Evolutionary conservation across 2,113 vertebrate species (phyloP), one percentile per base, ranked within the genome.

Genomic region (Anser cygnoides): DNA sequence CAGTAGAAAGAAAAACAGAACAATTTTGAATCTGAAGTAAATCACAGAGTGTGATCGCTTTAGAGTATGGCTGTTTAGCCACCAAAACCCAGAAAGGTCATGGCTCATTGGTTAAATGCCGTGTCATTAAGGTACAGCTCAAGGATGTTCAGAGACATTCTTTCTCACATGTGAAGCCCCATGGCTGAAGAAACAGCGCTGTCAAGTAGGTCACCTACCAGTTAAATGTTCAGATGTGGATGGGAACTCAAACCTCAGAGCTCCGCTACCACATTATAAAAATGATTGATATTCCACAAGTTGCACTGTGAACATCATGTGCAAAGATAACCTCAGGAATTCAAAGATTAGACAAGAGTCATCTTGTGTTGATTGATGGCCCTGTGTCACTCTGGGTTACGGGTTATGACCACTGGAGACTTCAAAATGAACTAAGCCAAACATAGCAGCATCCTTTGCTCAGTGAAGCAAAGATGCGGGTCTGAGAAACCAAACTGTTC

Each of bases 341-440:
- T 84, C 81, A 95, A 89, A 90, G 83, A 81, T 68, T 50, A 93
- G 78, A 84, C 86, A 90, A 93, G 91, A 67, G 37, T 72, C 81
- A 84, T 93, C 44, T 93, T 72, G 20, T 68, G 68, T 91, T 98
- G 98, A 98, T 98, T 97, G 98, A 99, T 98, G 95, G 97, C 94
- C 97, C 96, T 96, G 81, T 98, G 98, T 98, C 98, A 98, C 95
- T 98, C 96, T 95, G 93, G 87, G 97, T 89, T 95, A 95, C 72
- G 93, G 97, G 97, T 97, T 98, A 95, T 95, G 96, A 96, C 97
- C 92, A 62, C 90, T 91, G 77, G 88, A 97, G 96, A 93, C 91
- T 98, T 98, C 90, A 95, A 92, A 97, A 97, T 97, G 92, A 97
- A 95, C 96, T 95, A 96, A 97, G 88, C 46, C 93, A 96, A 96